A percentile compares a stretch with the other conserved stretches of the same genome.
Conservation (phyloP, 2,888 invertebrate genomes). For the Spisula subtruncata region DNA sequence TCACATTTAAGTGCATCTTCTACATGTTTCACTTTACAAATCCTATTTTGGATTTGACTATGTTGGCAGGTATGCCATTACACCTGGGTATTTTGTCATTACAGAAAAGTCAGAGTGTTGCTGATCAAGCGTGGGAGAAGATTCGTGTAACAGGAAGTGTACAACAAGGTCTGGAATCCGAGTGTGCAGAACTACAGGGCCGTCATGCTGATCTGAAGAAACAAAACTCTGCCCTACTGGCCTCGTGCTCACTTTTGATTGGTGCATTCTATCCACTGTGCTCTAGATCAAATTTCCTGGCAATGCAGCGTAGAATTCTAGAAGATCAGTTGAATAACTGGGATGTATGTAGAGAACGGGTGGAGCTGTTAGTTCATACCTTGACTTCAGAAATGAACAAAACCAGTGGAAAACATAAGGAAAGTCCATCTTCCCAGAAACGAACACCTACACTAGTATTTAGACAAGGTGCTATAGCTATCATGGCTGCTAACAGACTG, state of each 20-base stretch:
- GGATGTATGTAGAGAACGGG: slow-evolving; percentile 82
- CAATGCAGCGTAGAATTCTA: slow-evolving; percentile 81
- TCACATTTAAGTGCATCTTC: too few relatives aligned
- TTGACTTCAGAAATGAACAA: slow-evolving; percentile 78
- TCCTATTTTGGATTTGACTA: too few relatives aligned
- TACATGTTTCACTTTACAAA: too few relatives aligned
- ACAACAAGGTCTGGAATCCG: slow-evolving; percentile 85
- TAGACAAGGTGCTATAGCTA: slow-evolving; percentile 82
- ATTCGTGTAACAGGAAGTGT: slow-evolving; percentile 82
- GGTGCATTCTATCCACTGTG: slow-evolving; percentile 85
- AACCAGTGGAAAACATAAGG: slow-evolving; percentile 70
- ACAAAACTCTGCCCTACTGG: slow-evolving; percentile 80
- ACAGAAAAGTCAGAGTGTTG: slow-evolving; percentile 85
- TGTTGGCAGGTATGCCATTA: too few relatives aligned
- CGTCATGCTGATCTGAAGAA: slow-evolving; percentile 77
- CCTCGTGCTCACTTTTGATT: slow-evolving; percentile 83
- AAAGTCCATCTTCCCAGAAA: slow-evolving; percentile 59
- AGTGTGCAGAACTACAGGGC: slow-evolving; percentile 81
- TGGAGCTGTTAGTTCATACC: slow-evolving; percentile 78
- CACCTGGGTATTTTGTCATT: slow-evolving; percentile 41
- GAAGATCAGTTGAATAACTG: slow-evolving; percentile 82
- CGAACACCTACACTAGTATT: slow-evolving; percentile 81
- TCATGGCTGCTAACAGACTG: slow-evolving; percentile 85
- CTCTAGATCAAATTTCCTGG: slow-evolving; percentile 76
- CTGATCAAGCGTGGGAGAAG: slow-evolving; percentile 87